A percentile compares a stretch with the other conserved stretches of the same genome.
phyloP scores from a whole-genome alignment of 2,797 vertebrate species.

The Chaetophractus vellerosus region DNA sequence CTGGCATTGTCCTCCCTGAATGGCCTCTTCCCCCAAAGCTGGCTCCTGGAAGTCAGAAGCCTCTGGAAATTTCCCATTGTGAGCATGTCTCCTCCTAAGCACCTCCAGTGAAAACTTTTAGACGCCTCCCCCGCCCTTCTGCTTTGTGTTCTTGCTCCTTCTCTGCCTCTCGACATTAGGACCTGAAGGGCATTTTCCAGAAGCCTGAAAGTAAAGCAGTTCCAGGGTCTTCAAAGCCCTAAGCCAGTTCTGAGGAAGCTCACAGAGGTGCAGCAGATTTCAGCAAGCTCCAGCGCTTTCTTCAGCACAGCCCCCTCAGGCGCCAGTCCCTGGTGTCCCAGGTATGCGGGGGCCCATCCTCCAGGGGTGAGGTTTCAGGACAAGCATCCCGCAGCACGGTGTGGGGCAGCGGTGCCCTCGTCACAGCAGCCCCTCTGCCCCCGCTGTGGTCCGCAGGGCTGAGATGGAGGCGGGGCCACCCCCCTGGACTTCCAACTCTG shows the following conservation, averaged over 20 bases:
- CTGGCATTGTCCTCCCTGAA: no score
- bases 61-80: not conserved
- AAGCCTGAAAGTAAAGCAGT: not conserved
- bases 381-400: accelerated
- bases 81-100: not conserved
- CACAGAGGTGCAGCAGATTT: not conserved
- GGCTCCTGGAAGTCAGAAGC: not conserved
- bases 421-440: not conserved
- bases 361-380: not conserved
- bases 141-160: not conserved
- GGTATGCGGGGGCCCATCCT: no score
- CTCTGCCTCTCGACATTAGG: not conserved
- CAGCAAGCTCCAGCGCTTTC: not conserved
- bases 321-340: not conserved
- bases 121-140: no score
- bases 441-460: not conserved
- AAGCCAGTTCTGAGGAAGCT: not conserved
- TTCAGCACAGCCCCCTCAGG: not conserved
- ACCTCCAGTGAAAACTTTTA: not conserved
- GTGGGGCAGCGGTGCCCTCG: accelerated
- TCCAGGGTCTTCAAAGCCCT: not conserved
- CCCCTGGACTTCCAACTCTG: slow-evolving; percentile 4
- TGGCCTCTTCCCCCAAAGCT: not conserved
- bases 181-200: not conserved
- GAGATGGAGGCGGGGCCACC: no score